Percentiles rank a stretch among this genome's conserved stretches.
Conservation (phyloP, 2,888 invertebrate species). For the Drosophila phalerata region DNA sequence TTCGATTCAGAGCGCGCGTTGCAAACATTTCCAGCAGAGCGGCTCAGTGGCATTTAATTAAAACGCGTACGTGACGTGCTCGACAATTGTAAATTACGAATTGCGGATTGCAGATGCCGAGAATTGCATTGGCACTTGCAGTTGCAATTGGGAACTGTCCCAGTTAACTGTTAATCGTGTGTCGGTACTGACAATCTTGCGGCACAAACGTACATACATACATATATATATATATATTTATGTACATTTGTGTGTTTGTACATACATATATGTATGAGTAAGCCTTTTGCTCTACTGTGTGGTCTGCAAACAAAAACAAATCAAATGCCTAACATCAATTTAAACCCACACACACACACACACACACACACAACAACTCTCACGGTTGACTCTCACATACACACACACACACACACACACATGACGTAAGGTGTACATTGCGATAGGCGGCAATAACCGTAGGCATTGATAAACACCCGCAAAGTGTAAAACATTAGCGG, state of each 20-base stretch:
- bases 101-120: slow-evolving; percentile 23
- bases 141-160: slow-evolving; percentile 33
- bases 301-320: slow-evolving; percentile 42
- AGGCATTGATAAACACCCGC: slow-evolving; percentile 77
- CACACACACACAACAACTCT: slow-evolving; percentile 6
- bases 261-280: slow-evolving; percentile 15
- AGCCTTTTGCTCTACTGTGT: slow-evolving; percentile 17
- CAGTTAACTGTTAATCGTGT: slow-evolving; percentile 39
- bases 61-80: slow-evolving; percentile 72
- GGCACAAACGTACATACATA: too few species aligned
- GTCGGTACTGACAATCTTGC: slow-evolving; percentile 12
- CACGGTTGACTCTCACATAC: slow-evolving; percentile 2
- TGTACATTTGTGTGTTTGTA: too few species aligned
- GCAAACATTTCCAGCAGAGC: slow-evolving; percentile 43
- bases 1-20: slow-evolving; percentile 32
- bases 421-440: slow-evolving; percentile 53
- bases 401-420: slow-evolving; percentile 24
- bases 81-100: slow-evolving; percentile 40
- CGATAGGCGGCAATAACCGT: slow-evolving; percentile 62
- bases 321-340: slow-evolving; percentile 51
- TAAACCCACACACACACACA: slow-evolving; percentile 4
- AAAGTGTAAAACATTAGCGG: slow-evolving; percentile 72
- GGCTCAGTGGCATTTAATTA: slow-evolving; percentile 64
- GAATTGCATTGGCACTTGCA: slow-evolving; percentile 25
- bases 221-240: too few species aligned